A percentile compares a stretch with the other conserved stretches of the same genome.
Evolutionary conservation across 2,113 vertebrate genomes (phyloP).

Genomic region (Choloepus hoffmanni): DNA sequence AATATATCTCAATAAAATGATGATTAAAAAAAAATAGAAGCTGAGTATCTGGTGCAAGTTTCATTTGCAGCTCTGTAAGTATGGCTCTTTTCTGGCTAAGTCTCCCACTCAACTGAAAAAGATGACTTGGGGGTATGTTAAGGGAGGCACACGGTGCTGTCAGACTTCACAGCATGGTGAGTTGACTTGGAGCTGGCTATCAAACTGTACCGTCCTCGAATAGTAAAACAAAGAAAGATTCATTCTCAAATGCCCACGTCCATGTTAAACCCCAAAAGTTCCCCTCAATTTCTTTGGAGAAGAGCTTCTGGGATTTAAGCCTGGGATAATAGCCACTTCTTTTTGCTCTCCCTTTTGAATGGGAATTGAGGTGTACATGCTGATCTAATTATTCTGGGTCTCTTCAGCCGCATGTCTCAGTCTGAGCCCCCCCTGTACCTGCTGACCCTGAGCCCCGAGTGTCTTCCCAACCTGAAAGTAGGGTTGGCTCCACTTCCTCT

Average conservation of each 20-base stretch:
- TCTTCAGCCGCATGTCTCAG: neutral
- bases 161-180: neutral
- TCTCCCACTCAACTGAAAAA: neutral
- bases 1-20: too few relatives aligned
- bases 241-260: neutral
- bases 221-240: neutral
- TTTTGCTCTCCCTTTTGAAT: neutral
- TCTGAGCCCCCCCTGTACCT: neutral
- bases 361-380: neutral
- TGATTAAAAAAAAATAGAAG: too few relatives aligned
- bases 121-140: accelerated
- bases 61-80: neutral
- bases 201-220: neutral
- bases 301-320: neutral
- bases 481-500: neutral
- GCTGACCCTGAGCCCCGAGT: accelerated
- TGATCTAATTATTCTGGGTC: neutral
- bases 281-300: neutral
- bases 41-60: neutral
- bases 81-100: neutral
- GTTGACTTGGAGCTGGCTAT: neutral
- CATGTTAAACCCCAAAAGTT: neutral
- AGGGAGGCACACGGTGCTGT: neutral
- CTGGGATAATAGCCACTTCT: neutral
- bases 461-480: neutral